A percentile compares a stretch with the other conserved stretches of the same genome.
These are phyloP conservation scores for Diarsia rubi DNA, from an alignment of 2,888 invertebrate genomes.

Conservation along the genomic window DNA sequence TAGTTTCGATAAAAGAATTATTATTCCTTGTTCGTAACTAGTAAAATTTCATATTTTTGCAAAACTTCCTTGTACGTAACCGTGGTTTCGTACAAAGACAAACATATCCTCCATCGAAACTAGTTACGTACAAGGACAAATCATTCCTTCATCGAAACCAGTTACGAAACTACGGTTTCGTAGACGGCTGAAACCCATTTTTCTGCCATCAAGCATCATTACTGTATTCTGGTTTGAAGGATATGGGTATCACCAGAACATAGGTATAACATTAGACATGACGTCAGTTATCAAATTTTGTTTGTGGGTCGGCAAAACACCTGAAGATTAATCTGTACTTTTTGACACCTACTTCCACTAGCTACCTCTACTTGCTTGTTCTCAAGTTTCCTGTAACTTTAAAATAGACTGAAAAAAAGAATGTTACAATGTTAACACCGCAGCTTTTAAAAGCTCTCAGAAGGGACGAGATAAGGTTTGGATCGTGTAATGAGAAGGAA, in stretches of 20 bases:
- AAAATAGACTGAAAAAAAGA: conserved; percentile 37
- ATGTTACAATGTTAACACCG: conserved; percentile 25
- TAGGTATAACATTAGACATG: background rate
- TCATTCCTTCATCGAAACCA: too few relatives aligned
- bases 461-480: conserved; percentile 31
- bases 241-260: background rate
- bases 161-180: too few relatives aligned
- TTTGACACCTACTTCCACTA: conserved; percentile 4
- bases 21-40: too few relatives aligned
- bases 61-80: too few relatives aligned
- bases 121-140: too few relatives aligned
- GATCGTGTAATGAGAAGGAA: conserved; percentile 44
- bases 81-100: too few relatives aligned
- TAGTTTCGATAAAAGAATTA: too few relatives aligned
- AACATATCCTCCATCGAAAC: too few relatives aligned
- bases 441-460: conserved; percentile 4
- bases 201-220: background rate
- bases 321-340: background rate
- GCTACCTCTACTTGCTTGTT: conserved; percentile 10
- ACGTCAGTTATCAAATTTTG: background rate
- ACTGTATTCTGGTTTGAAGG: background rate
- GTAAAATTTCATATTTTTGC: too few relatives aligned
- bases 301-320: background rate
- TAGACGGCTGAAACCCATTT: too few relatives aligned
- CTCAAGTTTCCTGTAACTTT: conserved; percentile 18